phyloP scores from a whole-genome alignment of 2,797 vertebrate genomes.

The Triplophysa yarkandensis region DNA sequence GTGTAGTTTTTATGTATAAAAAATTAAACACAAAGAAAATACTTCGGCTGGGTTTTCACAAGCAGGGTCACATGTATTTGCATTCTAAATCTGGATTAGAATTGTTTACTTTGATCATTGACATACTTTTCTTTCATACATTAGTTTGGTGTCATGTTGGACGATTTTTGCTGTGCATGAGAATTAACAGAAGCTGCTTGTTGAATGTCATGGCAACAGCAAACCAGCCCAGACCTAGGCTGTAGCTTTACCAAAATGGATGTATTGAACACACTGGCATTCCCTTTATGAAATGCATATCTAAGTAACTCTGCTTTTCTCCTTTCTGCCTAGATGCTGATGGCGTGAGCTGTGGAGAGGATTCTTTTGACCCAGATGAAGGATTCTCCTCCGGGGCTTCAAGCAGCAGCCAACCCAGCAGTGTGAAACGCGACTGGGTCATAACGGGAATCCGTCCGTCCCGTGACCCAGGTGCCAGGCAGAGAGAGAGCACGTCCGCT shows the following conservation, averaged over 20 bases:
- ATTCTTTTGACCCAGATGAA: slow-evolving; percentile 96
- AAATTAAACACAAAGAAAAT: no score
- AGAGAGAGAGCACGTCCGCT: slow-evolving; percentile 54
- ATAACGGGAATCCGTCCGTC: slow-evolving; percentile 67
- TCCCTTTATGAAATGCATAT: not conserved
- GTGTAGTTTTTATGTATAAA: no score
- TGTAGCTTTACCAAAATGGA: not conserved
- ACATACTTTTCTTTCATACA: not conserved
- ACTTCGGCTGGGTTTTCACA: no score
- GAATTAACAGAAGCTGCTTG: slow-evolving; percentile 10
- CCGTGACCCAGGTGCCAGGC: slow-evolving; percentile 61
- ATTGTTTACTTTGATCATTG: not conserved
- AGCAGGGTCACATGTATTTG: no score
- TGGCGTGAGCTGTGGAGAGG: slow-evolving; percentile 88
- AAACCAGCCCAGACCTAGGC: slow-evolving; percentile 5
- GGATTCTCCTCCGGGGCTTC: slow-evolving; percentile 98
- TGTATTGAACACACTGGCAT: not conserved
- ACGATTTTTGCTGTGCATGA: not conserved
- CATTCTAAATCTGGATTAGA: not conserved
- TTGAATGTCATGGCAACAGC: slow-evolving; percentile 18
- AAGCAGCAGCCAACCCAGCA: slow-evolving; percentile 93
- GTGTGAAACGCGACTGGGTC: slow-evolving; percentile 78
- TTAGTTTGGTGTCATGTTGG: not conserved
- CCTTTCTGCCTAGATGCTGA: slow-evolving; percentile 78
- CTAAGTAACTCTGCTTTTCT: not conserved